phyloP scores from a whole-genome alignment of 2,113 vertebrate genomes.

The Lepidothrix coronata region DNA sequence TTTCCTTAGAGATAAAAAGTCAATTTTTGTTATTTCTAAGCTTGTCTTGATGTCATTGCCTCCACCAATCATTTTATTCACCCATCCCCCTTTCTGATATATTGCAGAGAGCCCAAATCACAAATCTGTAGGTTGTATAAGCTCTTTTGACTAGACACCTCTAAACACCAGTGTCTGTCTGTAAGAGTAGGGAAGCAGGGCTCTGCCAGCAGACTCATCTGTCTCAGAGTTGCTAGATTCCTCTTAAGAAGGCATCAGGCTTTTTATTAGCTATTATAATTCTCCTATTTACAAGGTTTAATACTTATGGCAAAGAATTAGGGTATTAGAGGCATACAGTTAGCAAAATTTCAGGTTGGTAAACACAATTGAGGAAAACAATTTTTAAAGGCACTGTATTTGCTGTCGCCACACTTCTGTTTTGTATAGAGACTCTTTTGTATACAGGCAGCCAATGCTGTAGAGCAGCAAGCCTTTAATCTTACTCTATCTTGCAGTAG shows the following conservation, averaged over 20 bases:
- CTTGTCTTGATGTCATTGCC: background rate
- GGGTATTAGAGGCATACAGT: background rate
- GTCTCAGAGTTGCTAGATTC: background rate
- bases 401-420: background rate
- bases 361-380: background rate
- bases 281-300: background rate
- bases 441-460: background rate
- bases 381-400: background rate
- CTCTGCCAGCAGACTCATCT: background rate
- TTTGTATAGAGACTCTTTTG: background rate
- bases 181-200: background rate
- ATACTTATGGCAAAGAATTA: background rate
- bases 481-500: background rate
- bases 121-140: background rate
- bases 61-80: background rate
- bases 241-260: background rate
- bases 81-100: background rate
- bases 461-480: constrained; percentile 20
- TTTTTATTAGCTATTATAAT: background rate
- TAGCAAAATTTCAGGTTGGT: constrained; percentile 10
- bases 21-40: background rate
- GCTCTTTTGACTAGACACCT: background rate
- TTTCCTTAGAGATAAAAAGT: background rate
- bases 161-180: background rate
- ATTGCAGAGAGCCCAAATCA: background rate